Evolutionary conservation across 2,797 vertebrate genomes (phyloP).

Genomic region (Phoxinus dragarum): DNA sequence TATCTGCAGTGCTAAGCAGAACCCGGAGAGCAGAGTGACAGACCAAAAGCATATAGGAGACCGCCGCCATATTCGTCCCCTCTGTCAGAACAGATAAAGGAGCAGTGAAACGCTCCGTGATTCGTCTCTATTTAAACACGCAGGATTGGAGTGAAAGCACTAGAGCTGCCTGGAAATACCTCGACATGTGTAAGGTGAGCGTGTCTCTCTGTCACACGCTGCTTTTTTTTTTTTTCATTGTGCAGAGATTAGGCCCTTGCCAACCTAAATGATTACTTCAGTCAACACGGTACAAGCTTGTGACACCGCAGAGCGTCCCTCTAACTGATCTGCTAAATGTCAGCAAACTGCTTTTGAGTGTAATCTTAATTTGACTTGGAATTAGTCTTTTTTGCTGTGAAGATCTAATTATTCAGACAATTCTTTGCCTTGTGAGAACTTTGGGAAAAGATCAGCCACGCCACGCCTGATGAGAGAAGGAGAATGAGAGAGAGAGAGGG

Average conservation of each 20-base stretch:
- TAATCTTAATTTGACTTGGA: slow-evolving; percentile 84
- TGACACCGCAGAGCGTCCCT: slow-evolving; percentile 77
- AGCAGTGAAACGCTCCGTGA: slow-evolving; percentile 36
- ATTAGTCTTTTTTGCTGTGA: slow-evolving; percentile 79
- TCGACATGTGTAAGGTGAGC: slow-evolving; percentile 69
- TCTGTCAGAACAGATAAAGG: slow-evolving; percentile 53
- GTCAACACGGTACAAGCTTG: slow-evolving; percentile 77
- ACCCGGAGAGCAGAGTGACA: slow-evolving; percentile 17
- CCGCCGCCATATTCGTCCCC: background rate
- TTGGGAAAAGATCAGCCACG: slow-evolving; percentile 73
- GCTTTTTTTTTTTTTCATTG: slow-evolving; percentile 70
- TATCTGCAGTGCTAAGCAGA: slow-evolving; percentile 42
- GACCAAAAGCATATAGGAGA: slow-evolving; percentile 16
- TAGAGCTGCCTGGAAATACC: slow-evolving; percentile 69
- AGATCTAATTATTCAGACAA: slow-evolving; percentile 83
- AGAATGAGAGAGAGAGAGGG: slow-evolving; percentile 28
- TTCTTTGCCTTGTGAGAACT: slow-evolving; percentile 78
- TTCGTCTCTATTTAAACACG: slow-evolving; percentile 46
- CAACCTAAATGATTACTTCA: slow-evolving; percentile 78
- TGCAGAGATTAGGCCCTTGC: slow-evolving; percentile 72
- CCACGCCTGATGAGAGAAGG: slow-evolving; percentile 72
- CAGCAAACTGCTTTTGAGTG: slow-evolving; percentile 84
- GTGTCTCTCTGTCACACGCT: slow-evolving; percentile 71
- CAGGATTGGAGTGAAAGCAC: slow-evolving; percentile 47
- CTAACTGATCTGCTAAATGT: slow-evolving; percentile 84